Evolutionary conservation across 2,113 vertebrate species (phyloP).

Genomic region (Catharus bicknelli): DNA sequence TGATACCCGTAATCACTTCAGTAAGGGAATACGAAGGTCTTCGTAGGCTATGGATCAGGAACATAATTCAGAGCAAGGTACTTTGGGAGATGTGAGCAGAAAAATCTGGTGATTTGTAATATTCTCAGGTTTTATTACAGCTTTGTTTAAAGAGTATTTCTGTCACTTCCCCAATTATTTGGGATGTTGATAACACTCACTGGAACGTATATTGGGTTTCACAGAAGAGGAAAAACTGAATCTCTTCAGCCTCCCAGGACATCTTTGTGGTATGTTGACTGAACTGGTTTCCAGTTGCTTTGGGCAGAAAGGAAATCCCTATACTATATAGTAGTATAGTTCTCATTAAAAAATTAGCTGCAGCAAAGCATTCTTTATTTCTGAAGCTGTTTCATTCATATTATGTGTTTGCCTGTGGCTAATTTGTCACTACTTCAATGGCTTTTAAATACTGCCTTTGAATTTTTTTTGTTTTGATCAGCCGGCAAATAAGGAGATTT

Average conservation of each 20-base stretch:
- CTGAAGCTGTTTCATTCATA: not conserved
- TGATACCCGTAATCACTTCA: not conserved
- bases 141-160: not conserved
- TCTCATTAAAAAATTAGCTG: not conserved
- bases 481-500: not conserved
- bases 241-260: not conserved
- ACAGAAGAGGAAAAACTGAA: not conserved
- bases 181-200: not conserved
- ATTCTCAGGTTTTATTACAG: not conserved
- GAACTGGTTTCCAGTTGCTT: not conserved
- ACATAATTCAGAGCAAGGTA: not conserved
- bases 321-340: not conserved
- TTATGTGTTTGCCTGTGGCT: not conserved
- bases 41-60: not conserved
- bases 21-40: not conserved
- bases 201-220: not conserved
- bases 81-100: not conserved
- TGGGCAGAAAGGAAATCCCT: not conserved
- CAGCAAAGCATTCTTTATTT: not conserved
- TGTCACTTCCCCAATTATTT: not conserved
- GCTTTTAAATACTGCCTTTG: not conserved
- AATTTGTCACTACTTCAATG: not conserved
- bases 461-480: not conserved
- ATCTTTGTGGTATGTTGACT: not conserved
- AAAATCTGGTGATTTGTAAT: not conserved